phyloP scores from a whole-genome alignment of 1,140 invertebrate genomes.

The Plodia interpunctella region DNA sequence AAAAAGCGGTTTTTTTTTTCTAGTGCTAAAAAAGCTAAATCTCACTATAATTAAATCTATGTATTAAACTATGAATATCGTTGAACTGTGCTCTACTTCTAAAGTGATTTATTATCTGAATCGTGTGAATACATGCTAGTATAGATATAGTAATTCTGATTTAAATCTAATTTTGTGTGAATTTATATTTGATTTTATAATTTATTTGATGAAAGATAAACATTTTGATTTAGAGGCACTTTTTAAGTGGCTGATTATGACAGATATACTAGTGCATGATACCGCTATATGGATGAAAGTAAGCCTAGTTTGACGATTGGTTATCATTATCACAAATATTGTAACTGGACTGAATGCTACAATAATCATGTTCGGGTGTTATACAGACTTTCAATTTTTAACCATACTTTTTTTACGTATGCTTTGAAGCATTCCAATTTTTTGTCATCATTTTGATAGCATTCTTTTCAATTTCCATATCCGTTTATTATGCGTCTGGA shows the following conservation, averaged over 20 bases:
- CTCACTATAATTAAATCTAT: slow-evolving; percentile 29
- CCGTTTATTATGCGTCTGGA: slow-evolving; percentile 64
- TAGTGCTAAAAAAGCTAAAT: slow-evolving; percentile 71
- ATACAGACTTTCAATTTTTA: slow-evolving; percentile 21
- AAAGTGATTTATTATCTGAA: slow-evolving; percentile 32
- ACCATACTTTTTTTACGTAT: not conserved
- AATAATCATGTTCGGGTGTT: slow-evolving; percentile 17
- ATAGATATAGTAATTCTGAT: slow-evolving; percentile 29
- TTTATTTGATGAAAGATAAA: slow-evolving; percentile 31
- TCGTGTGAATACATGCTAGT: slow-evolving; percentile 30
- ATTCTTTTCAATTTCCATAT: slow-evolving; percentile 4
- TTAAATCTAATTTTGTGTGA: slow-evolving; percentile 19
- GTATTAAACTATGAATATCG: slow-evolving; percentile 43
- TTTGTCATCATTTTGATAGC: slow-evolving; percentile 11
- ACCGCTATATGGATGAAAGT: slow-evolving; percentile 53
- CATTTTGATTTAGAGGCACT: slow-evolving; percentile 63
- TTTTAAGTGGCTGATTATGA: slow-evolving; percentile 51
- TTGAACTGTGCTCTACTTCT: slow-evolving; percentile 62
- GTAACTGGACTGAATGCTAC: slow-evolving; percentile 60
- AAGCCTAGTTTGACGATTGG: slow-evolving; percentile 51
- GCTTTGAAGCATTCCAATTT: slow-evolving; percentile 10
- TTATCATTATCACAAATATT: slow-evolving; percentile 65
- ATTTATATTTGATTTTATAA: slow-evolving; percentile 17
- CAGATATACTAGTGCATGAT: slow-evolving; percentile 48
- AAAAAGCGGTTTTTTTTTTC: slow-evolving; percentile 56